Evolutionary conservation across 2,113 vertebrate species (phyloP).

Genomic region (Passer montanus): DNA sequence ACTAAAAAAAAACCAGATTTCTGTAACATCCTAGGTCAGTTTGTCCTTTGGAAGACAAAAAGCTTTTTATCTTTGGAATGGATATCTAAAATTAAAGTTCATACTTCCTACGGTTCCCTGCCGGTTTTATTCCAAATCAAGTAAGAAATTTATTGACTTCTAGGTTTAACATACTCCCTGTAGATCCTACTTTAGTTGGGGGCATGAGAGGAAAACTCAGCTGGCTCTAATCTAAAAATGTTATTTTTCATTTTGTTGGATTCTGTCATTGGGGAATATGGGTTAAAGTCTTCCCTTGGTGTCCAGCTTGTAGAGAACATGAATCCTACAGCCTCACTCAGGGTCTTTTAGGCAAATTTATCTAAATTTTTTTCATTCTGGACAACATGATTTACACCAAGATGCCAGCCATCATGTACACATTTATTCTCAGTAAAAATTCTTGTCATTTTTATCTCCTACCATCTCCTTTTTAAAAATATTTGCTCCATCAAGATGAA

Average conservation of each 20-base stretch:
- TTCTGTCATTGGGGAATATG: not conserved
- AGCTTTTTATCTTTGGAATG: slow-evolving; percentile 33
- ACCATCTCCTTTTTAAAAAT: not conserved
- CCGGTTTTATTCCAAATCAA: not conserved
- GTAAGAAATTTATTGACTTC: not conserved
- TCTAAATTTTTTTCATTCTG: not conserved
- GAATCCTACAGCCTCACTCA: not conserved
- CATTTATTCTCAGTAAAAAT: not conserved
- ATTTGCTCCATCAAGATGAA: not conserved
- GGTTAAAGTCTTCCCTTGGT: not conserved
- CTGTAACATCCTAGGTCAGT: not conserved
- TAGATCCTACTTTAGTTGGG: not conserved
- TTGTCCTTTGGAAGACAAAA: slow-evolving; percentile 30
- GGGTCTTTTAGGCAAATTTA: not conserved
- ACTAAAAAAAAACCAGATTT: not conserved
- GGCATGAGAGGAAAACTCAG: not conserved
- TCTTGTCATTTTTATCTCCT: not conserved
- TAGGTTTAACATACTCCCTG: not conserved
- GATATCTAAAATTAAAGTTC: slow-evolving; percentile 32
- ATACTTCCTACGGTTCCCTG: slow-evolving; percentile 8
- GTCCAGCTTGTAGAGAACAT: not conserved
- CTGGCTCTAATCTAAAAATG: not conserved
- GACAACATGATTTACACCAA: not conserved
- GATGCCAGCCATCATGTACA: not conserved
- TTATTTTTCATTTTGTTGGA: not conserved